These are phyloP conservation scores for Zele albiditarsus DNA, from an alignment of 2,888 invertebrate genomes.

Conservation along the genomic window DNA sequence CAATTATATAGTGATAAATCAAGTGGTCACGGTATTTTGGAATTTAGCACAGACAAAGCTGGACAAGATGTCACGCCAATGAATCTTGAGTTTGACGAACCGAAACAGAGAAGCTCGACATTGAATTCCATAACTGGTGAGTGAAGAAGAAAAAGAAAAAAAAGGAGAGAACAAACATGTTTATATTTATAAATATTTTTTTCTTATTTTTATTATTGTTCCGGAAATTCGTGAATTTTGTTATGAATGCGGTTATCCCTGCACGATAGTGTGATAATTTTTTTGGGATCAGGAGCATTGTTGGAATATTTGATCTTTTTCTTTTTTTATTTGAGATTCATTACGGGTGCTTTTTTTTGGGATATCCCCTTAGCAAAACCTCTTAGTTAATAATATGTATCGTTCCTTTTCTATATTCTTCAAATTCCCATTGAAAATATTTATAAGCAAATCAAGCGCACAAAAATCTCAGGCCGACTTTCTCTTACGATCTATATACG, in stretches of 20 bases:
- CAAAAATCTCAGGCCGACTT: constrained; percentile 1
- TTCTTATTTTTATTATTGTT: constrained; percentile 10
- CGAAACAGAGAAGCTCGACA: constrained; percentile 81
- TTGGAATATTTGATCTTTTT: constrained; percentile 11
- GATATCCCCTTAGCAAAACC: not conserved
- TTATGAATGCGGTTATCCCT: constrained; percentile 35
- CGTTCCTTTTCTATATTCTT: not conserved
- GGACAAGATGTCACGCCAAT: constrained; percentile 91
- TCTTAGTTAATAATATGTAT: constrained; percentile 7
- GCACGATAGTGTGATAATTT: constrained; percentile 39
- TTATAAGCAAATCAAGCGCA: constrained; percentile 6
- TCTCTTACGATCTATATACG: not conserved
- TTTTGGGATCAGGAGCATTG: constrained; percentile 7
- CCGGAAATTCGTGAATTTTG: constrained; percentile 18
- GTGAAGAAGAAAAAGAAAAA: constrained; percentile 38
- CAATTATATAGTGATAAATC: constrained; percentile 67
- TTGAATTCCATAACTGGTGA: constrained; percentile 85
- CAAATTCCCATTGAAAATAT: not conserved
- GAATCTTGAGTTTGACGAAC: constrained; percentile 84
- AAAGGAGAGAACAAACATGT: not conserved
- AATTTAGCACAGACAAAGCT: constrained; percentile 90
- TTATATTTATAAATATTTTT: not conserved
- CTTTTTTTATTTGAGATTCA: not conserved
- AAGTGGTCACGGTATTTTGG: constrained; percentile 82
- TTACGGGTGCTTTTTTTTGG: constrained; percentile 10